These are phyloP conservation scores for Pampusana beccarii DNA, from an alignment of 2,113 vertebrate species.

Conservation along the genomic window DNA sequence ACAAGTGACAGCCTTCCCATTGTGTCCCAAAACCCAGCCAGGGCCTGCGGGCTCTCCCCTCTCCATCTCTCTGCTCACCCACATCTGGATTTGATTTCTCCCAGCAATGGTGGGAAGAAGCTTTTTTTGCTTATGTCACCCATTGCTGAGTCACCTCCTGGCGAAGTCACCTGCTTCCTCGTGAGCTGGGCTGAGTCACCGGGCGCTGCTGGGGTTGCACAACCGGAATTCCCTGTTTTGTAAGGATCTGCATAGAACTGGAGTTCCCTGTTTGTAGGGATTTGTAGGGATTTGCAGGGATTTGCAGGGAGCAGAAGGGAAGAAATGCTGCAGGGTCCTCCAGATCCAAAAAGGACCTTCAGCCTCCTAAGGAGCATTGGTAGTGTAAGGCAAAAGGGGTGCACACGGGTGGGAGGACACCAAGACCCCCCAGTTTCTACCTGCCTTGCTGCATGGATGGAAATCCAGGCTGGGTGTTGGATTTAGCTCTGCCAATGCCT, in stretches of 20 bases:
- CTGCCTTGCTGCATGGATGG: neutral
- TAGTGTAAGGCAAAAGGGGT: neutral
- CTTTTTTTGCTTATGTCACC: neutral
- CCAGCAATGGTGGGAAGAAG: neutral
- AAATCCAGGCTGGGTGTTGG: neutral
- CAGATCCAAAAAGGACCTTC: neutral
- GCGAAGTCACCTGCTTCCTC: neutral
- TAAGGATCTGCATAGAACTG: neutral
- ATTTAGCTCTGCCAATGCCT: neutral
- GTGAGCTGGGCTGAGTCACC: neutral
- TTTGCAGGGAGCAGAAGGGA: neutral
- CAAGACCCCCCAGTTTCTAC: neutral
- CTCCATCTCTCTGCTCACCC: neutral
- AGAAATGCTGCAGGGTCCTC: neutral
- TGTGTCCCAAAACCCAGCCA: neutral
- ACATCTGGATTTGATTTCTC: fast-evolving
- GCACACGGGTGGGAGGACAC: neutral
- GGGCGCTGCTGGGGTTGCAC: fast-evolving
- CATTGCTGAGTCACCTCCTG: neutral
- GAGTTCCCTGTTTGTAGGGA: neutral
- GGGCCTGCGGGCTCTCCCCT: neutral
- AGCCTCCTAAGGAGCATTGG: neutral
- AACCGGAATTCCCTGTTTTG: neutral
- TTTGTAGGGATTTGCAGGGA: neutral
- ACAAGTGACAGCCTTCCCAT: fast-evolving